Evolutionary conservation across 2,113 vertebrate genomes (phyloP), one percentile per base, ranked within the genome.

Genomic region (Marcusenius ussheri): DNA sequence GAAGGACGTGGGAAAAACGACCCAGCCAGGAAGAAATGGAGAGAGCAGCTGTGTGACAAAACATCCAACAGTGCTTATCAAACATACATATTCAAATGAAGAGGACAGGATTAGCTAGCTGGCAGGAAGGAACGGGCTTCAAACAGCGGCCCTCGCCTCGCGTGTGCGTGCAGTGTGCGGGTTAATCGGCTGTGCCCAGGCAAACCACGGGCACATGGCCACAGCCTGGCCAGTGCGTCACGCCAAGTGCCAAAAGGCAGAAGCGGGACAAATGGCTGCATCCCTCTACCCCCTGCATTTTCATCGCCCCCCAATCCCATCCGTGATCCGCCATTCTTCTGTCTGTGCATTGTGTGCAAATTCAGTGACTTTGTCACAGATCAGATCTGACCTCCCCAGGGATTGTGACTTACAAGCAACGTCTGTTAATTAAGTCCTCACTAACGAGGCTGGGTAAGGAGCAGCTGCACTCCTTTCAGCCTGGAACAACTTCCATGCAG

Each of bases 391-490:
- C 83, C 90, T 27, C 49, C 84, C 46, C 42, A 88, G 88, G 91
- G 31, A 51, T 17, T n/a, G 58, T 5, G 90, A 88, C 83, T 77
- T 46, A 88, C 51, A 83, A 46, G 70, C 88, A 27, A 15, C 87
- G 74, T 66, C 89, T 89, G 51, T 88, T 90, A 92, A 93, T 93
- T 93, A 93, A 92, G 92, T 91, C 90, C 24, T 46, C 87, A 35
- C 91, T 93, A 92, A 92, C 91, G 83, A 92, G 92, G 90, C 90
- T 87, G 83, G 90, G 91, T 92, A 89, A 87, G 83, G 90, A 90
- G 89, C 91, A 91, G 90, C 91, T 91, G 92, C 35, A 87, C 89
- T 93, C 91, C 77, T 89, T 58, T 58, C 84, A 62, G 74, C 50
- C 56, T 35, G 15, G n/a, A 53, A 84, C 45, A 45, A 39, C 49